Conservation (phyloP, 2,113 vertebrate genomes). For the Rhinoderma darwinii region DNA sequence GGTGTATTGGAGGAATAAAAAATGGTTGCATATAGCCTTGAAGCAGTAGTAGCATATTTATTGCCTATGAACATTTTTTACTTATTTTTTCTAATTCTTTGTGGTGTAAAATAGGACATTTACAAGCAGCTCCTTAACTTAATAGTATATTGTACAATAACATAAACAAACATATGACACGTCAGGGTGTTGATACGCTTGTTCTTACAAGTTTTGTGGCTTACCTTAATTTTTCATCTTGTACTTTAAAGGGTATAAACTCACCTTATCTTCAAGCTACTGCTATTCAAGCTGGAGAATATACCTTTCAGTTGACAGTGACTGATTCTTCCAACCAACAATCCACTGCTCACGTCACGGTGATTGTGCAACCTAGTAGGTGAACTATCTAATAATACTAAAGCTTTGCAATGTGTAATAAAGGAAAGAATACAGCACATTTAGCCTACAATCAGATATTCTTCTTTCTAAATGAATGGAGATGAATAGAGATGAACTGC, state of each 20-base stretch:
- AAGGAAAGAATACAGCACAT: neutral
- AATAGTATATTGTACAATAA: neutral
- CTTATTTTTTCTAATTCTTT: too few relatives aligned
- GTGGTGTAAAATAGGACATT: neutral
- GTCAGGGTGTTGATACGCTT: neutral
- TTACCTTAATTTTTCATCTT: neutral
- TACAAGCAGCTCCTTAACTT: neutral
- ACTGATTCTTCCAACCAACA: conserved; percentile 76
- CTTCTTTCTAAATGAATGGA: too few relatives aligned
- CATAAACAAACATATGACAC: neutral
- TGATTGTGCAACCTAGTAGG: conserved; percentile 78
- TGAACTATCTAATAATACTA: neutral
- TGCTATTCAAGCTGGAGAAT: conserved; percentile 78
- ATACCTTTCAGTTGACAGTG: conserved; percentile 76
- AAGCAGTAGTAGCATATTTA: neutral
- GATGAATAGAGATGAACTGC: too few relatives aligned
- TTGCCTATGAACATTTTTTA: neutral
- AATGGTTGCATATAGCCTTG: too few relatives aligned
- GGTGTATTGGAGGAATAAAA: too few relatives aligned
- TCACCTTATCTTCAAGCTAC: conserved; percentile 76
- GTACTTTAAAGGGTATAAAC: conserved; percentile 68
- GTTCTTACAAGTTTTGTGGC: too few relatives aligned
- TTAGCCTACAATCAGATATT: too few relatives aligned
- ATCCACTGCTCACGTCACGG: conserved; percentile 71
- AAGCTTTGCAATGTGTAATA: neutral